Evolutionary conservation across 2,888 invertebrate species (phyloP).

Genomic region (Plagodis pulveraria): DNA sequence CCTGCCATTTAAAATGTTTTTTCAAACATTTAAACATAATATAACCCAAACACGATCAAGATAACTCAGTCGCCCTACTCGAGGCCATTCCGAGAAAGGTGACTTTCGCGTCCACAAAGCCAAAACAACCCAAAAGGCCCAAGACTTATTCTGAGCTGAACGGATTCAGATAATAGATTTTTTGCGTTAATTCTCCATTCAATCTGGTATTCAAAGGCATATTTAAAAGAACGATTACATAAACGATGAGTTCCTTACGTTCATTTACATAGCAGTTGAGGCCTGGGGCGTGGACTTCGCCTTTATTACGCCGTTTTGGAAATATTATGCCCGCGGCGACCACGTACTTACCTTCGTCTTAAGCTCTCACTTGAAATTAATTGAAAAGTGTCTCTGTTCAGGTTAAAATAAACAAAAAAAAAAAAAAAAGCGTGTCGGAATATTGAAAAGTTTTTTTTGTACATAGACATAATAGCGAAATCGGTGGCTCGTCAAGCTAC

Average conservation of each 20-base stretch:
- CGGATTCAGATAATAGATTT: conserved; percentile 26
- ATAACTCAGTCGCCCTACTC: conserved; percentile 21
- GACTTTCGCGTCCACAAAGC: conserved; percentile 34
- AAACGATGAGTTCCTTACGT: conserved; percentile 49
- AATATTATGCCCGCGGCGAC: conserved; percentile 18
- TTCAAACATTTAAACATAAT: conserved; percentile 12
- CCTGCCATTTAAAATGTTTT: conserved; percentile 18
- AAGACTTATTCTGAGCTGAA: conserved; percentile 6
- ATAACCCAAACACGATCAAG: conserved; percentile 18
- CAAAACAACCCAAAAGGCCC: conserved; percentile 11
- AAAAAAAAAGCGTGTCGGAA: conserved; percentile 29
- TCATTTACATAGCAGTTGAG: conserved; percentile 65
- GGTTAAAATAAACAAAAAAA: conserved; percentile 19
- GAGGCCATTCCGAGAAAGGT: conserved; percentile 26
- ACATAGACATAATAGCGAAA: too few species aligned
- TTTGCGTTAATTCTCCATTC: conserved; percentile 33
- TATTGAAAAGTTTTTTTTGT: conserved; percentile 12
- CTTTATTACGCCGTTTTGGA: conserved; percentile 23
- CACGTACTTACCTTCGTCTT: conserved; percentile 6
- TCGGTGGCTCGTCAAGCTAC: too few species aligned
- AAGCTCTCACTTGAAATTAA: conserved; percentile 41
- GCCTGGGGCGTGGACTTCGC: conserved; percentile 54
- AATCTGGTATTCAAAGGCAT: conserved; percentile 52
- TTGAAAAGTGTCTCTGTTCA: conserved; percentile 50
- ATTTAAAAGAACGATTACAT: conserved; percentile 49